Evolutionary conservation across 2,113 vertebrate genomes (phyloP), one percentile per base, ranked within the genome.

Genomic region (western clawed frog (Xenopus tropicalis)): DNA sequence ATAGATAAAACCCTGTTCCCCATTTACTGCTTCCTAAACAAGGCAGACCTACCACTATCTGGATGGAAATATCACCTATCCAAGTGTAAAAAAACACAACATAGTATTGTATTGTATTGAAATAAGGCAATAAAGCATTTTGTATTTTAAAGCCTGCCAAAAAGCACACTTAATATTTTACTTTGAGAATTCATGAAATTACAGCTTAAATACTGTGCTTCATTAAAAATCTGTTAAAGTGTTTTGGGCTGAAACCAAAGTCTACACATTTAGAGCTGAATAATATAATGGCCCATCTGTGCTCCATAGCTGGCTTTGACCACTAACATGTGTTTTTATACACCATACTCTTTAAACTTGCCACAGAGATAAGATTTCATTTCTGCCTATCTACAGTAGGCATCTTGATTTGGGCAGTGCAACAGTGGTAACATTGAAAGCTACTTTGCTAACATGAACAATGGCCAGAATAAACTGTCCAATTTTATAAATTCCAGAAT

Each of bases 391-490:
- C 54, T n/a, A 59, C 23, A 21, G 65, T 5, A 74, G 29, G 17
- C 16, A 23, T 17, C 23, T 68, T 74, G 64, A 74, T 57, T 68
- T 61, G 11, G 72, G 64, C 72, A 68, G 57, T 61, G 19, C n/a
- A 37, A 74, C 65, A 61, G 65, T 48, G 14, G 43, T 42, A 61
- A 16, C 65, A 74, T 68, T 74, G 72, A 74, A 24, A 17, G 23
- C 22, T 42, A 10, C 10, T 62, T 11, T 6, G 23, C 20, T 52
- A 10, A 65, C 46, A 69, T 43, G 44, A 29, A 43, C 58, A 68
- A 42, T 17, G 44, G 72, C 72, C 72, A 75, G 65, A 42, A 48
- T n/a, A 68, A 68, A 74, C 65, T 68, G 72, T 29, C 67, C 68
- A 62, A n/a, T 66, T 25, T 51, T 61, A 20, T n/a, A n/a, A n/a